Evolutionary conservation across 2,888 invertebrate species (phyloP), one percentile per base, ranked within the genome.

Genomic region (Maniola hyperantus): DNA sequence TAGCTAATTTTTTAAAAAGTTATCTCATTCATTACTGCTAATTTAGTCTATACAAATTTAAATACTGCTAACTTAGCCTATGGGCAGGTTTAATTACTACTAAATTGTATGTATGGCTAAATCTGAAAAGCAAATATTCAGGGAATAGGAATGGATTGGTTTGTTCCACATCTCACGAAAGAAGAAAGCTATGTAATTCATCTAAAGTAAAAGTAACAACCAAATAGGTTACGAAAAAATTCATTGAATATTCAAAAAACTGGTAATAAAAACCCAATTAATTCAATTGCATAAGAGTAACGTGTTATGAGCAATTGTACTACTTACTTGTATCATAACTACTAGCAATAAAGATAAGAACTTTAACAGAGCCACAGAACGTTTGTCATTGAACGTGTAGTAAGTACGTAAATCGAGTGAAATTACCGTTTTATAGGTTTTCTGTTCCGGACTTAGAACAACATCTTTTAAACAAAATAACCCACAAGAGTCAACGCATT

Each of bases 361-460:
- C 11, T 58, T 15, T n/a, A n/a, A n/a, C n/a, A n/a, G n/a, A n/a
- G n/a, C n/a, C 59, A 54, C 51, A 65, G 42, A 58, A 58, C 18
- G 65, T 57, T 58, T 15, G 58, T 50, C 36, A 63, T 66, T 51
- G 36, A 68, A 59, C 39, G 42, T 18, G 6, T 59, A 55, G 34
- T 34, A 34, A 2, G 39, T 39, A 39, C 59, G 53, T 65, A 65
- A 51, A 65, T 48, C 44, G 18, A 64, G 46, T 59, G 44, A 36
- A 64, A 68, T 57, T 44, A 34, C 48, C 11, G 51, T 51, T 68
- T 68, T 68, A 65, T 62, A 64, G 33, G 46, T 20, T 26, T 51
- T 62, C 48, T 50, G 39, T 64, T 64, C 20, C 64, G 57, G 11
- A 39, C 6, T 48, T 39, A 6, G 26, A 64, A 34, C 26, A 53